These are phyloP conservation scores for Calcarius lapponicus DNA, from an alignment of 2,797 vertebrate species.

Conservation along the genomic window DNA sequence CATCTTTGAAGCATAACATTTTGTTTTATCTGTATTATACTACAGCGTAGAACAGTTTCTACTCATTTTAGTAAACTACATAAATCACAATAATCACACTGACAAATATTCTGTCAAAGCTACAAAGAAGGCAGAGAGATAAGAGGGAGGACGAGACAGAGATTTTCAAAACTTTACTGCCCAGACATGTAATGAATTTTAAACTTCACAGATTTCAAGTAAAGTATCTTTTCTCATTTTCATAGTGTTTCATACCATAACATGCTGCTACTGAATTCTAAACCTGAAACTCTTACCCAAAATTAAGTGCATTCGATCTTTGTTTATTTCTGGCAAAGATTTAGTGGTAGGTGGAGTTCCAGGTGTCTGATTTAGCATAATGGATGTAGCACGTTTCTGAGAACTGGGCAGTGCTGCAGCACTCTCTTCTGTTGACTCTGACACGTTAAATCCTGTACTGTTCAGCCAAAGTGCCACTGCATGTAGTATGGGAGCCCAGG, in stretches of 20 bases:
- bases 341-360: conserved; percentile 75
- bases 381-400: conserved; percentile 72
- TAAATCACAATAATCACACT: not conserved
- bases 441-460: conserved; percentile 87
- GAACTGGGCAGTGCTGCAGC: conserved; percentile 61
- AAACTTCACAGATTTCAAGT: not conserved
- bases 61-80: not conserved
- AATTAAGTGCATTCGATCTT: conserved; percentile 95
- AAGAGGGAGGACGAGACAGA: not conserved
- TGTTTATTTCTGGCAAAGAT: conserved; percentile 86
- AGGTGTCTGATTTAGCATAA: conserved; percentile 75
- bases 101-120: not conserved
- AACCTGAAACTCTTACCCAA: conserved; percentile 81
- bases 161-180: not conserved
- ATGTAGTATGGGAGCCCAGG: conserved; percentile 95
- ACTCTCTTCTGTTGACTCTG: conserved; percentile 78
- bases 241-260: not conserved
- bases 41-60: not conserved
- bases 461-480: conserved; percentile 94
- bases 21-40: not conserved
- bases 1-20: not conserved
- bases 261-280: not conserved
- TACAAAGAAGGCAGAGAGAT: not conserved
- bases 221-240: not conserved
- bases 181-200: not conserved